Evolutionary conservation across 2,888 invertebrate genomes (phyloP).

Genomic region (Reticulitermes lucifugus): DNA sequence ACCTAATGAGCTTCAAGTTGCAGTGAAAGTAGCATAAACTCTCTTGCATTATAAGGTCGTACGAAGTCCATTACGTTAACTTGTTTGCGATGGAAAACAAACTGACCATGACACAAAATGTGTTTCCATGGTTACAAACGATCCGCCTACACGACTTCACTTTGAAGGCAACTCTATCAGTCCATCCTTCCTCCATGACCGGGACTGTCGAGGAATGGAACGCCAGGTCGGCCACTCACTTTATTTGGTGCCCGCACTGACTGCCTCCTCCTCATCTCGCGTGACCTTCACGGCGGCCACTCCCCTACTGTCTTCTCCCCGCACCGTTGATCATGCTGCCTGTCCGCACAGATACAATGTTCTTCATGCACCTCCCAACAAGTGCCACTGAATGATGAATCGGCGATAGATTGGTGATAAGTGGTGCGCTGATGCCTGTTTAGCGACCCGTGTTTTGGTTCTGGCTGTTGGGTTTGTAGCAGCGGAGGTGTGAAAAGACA

Average conservation of each 20-base stretch:
- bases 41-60: no score
- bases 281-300: conserved; percentile 38
- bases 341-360: neutral
- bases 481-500: no score
- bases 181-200: neutral
- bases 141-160: no score
- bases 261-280: neutral
- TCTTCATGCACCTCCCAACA: neutral
- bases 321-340: neutral
- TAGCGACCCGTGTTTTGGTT: no score
- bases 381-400: conserved; percentile 16
- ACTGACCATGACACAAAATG: no score
- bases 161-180: no score
- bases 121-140: no score
- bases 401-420: neutral
- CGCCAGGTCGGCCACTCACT: conserved; percentile 23
- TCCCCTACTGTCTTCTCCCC: conserved; percentile 16
- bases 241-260: conserved; percentile 36
- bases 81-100: no score
- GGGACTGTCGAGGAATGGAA: neutral
- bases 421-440: neutral
- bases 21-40: no score
- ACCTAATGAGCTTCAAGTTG: no score
- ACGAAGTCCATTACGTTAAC: no score
- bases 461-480: no score